Percentiles rank a stretch among this genome's conserved stretches.
Conservation (phyloP, 2,797 vertebrate genomes). For the Pipistrellus pipistrellus region DNA sequence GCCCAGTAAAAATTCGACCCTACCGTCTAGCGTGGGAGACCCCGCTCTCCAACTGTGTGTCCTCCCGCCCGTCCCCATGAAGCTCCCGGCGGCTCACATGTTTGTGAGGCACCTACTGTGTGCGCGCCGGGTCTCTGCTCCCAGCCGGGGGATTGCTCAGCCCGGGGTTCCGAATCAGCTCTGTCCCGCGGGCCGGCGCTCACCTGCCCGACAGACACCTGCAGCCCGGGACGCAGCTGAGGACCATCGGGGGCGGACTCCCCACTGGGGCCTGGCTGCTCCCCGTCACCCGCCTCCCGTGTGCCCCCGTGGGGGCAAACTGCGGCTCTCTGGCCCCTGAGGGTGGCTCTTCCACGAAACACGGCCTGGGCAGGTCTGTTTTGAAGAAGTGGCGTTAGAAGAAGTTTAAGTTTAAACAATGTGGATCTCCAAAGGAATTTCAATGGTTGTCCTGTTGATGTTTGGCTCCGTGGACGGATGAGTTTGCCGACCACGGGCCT, state of each 20-base stretch:
- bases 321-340: no score
- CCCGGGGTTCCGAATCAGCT: not conserved
- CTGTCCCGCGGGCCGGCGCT: not conserved
- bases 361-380: no score
- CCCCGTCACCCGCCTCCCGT: rapidly evolving
- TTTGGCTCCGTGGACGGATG: no score
- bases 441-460: no score
- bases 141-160: not conserved
- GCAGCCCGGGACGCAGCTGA: not conserved
- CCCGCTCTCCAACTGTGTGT: not conserved
- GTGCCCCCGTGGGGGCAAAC: no score
- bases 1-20: not conserved
- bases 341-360: no score
- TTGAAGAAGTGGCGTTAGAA: no score
- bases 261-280: not conserved
- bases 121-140: not conserved
- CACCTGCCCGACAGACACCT: no score
- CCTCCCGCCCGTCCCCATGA: not conserved
- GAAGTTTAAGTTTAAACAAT: no score
- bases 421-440: no score
- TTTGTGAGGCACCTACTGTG: not conserved
- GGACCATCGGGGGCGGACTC: not conserved
- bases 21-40: not conserved
- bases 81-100: not conserved
- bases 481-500: no score